Base-by-base conservation (phyloP, 2,113 vertebrate genomes). In the Oriolus oriolus region DNA sequence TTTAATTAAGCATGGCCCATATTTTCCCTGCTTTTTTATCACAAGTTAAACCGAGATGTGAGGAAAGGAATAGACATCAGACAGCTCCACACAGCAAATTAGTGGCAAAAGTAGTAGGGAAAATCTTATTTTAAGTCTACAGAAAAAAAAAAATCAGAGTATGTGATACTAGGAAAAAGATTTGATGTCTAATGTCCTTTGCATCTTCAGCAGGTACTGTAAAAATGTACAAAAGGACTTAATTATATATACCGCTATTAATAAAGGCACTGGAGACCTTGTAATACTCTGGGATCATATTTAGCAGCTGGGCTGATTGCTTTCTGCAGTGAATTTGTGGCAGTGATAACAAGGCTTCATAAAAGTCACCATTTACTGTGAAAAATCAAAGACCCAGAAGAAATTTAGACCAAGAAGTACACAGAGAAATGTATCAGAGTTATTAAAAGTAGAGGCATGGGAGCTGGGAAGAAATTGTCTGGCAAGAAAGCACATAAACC, bases 371-470 rank as follows among this genome's bases (percentile, higher is more conserved):
- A 42, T 73, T 94, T 66, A 5, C 69, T 57, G 33, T 45, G 63
- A 92, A 95, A 96, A 83, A 91, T 50, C 84, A 77, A 35, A 91
- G 66, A 77, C 71, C 12, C 53, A 84, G 78, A 88, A 87, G 64
- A 94, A 89, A 90, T 41, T 65, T 39, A 44, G 44, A 84, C 50
- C 42, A 63, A 95, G 88, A 86, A 95, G 81, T 66, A 92, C 1
- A 7, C 59, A 77, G 73, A 91, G 87, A 97, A 94, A 96, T 54
- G 42, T 31, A 81, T 63, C 75, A 64, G 22, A 35, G 71, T 39
- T 87, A 90, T 95, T 90, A 87, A 93, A 96, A 94, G 60, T 82
- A 84, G 45, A 84, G 33, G 42, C 57, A 16, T 31, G 80, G 81
- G 79, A 97, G 4, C 45, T 74, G 60, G 37, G 26, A 84, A 80